Percentiles rank a stretch among this genome's conserved stretches.
Conservation (phyloP, 2,113 vertebrate species). For the Odontesthes bonariensis region DNA sequence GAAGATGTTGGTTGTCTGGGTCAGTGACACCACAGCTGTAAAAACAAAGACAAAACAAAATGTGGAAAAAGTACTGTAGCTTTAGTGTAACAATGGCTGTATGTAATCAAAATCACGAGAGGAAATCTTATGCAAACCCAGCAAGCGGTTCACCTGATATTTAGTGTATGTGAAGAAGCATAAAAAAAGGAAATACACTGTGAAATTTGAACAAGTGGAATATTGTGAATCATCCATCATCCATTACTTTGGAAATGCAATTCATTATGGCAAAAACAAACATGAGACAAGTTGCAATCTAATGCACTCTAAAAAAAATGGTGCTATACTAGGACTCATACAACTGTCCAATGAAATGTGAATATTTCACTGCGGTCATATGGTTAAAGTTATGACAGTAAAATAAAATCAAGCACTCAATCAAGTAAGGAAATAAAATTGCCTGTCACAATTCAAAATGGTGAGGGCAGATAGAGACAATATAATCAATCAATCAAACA, state of each 20-base stretch:
- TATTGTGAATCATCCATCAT: constrained; percentile 73
- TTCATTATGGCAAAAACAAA: constrained; percentile 61
- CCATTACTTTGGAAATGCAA: constrained; percentile 65
- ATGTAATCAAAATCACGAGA: constrained; percentile 29
- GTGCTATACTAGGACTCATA: constrained; percentile 57
- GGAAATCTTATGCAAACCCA: constrained; percentile 5
- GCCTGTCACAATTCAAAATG: constrained; percentile 72
- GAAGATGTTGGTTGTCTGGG: neutral
- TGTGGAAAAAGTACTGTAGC: constrained; percentile 11
- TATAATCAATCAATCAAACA: constrained; percentile 79
- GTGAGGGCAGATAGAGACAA: constrained; percentile 60
- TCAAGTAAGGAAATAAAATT: constrained; percentile 75
- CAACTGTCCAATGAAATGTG: constrained; percentile 54
- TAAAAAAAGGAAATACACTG: constrained; percentile 46
- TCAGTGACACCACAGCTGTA: neutral
- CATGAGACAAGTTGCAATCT: constrained; percentile 46
- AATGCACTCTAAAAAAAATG: constrained; percentile 58
- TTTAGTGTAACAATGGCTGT: constrained; percentile 20
- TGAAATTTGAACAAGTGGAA: constrained; percentile 47
- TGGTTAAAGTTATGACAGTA: constrained; percentile 55
- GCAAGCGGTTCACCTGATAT: constrained; percentile 42
- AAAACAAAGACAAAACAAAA: neutral
- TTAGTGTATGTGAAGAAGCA: constrained; percentile 39
- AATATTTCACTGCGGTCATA: constrained; percentile 63
- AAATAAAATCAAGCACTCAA: constrained; percentile 72